phyloP scores from a whole-genome alignment of 37 sponge, comb jelly and placozoan genomes.

The Beroe forskalii region DNA sequence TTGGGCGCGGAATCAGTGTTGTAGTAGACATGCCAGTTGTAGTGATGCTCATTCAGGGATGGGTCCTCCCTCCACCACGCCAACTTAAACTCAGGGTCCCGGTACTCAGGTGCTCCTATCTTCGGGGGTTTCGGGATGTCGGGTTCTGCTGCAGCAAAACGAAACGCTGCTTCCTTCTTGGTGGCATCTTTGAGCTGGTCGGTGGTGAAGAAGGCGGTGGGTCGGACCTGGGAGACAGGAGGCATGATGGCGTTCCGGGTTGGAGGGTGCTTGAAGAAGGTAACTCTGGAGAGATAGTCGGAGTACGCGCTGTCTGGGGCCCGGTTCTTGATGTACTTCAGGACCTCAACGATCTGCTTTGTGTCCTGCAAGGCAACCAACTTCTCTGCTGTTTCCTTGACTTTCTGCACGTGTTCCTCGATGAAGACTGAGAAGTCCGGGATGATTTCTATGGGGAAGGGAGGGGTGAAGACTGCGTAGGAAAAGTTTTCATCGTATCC shows the following conservation, averaged over 20 bases:
- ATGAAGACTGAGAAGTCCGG: background rate
- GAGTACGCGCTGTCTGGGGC: background rate
- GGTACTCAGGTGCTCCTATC: too few relatives aligned
- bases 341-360: background rate
- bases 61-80: conserved; percentile 40
- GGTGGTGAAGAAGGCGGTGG: background rate
- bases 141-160: background rate
- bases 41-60: background rate
- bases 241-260: background rate
- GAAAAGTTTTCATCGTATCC: too few relatives aligned
- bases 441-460: too few relatives aligned
- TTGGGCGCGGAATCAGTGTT: background rate
- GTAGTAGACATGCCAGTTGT: conserved; percentile 59
- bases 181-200: background rate
- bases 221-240: conserved; percentile 5
- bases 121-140: too few relatives aligned
- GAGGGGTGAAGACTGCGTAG: too few relatives aligned
- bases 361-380: background rate
- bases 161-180: too few relatives aligned
- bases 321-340: background rate
- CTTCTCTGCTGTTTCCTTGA: background rate
- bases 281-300: background rate
- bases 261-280: background rate
- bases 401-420: background rate
- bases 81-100: conserved; percentile 30